A percentile compares a stretch with the other conserved stretches of the same genome.
Evolutionary conservation across 2,888 invertebrate species (phyloP).

Genomic region (Chloromyia formosa): DNA sequence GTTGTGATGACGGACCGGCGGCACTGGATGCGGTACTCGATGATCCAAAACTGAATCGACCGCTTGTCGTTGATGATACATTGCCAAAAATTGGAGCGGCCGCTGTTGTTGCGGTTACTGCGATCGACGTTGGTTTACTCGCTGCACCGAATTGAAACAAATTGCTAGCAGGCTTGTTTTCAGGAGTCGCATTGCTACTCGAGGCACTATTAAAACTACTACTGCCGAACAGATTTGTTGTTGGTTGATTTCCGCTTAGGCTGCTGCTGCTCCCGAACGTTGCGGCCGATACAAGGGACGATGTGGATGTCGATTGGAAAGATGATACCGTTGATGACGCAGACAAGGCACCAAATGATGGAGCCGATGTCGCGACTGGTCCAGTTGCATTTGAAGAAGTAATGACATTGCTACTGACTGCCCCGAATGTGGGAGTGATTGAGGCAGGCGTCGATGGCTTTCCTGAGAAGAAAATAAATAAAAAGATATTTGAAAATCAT

Average conservation of each 20-base stretch:
- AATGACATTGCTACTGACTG: conserved; percentile 41
- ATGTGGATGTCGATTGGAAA: conserved; percentile 42
- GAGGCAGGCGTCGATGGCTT: conserved; percentile 34
- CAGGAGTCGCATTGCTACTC: conserved; percentile 9
- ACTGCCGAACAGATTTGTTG: conserved; percentile 5
- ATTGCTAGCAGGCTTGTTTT: conserved; percentile 37
- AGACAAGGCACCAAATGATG: conserved; percentile 48
- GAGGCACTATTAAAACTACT: conserved; percentile 22
- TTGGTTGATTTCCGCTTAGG: background rate
- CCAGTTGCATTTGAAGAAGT: conserved; percentile 12
- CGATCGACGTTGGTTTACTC: conserved; percentile 30
- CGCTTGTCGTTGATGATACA: conserved; percentile 43
- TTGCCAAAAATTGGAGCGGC: conserved; percentile 50
- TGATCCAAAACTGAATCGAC: conserved; percentile 33
- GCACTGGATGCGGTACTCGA: conserved; percentile 39
- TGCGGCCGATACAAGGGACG: background rate
- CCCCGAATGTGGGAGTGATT: conserved; percentile 49
- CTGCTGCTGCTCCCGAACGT: conserved; percentile 15
- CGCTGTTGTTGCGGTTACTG: conserved; percentile 41
- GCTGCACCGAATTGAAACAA: conserved; percentile 44
- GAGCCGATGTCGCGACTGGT: conserved; percentile 47
- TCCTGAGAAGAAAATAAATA: conserved; percentile 43
- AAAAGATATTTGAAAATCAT: background rate
- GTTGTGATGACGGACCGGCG: conserved; percentile 27
- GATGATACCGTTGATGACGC: conserved; percentile 39